Percentiles rank a stretch among this genome's conserved stretches.
Conservation (phyloP, 2,113 vertebrate species). For the Motacilla alba region DNA sequence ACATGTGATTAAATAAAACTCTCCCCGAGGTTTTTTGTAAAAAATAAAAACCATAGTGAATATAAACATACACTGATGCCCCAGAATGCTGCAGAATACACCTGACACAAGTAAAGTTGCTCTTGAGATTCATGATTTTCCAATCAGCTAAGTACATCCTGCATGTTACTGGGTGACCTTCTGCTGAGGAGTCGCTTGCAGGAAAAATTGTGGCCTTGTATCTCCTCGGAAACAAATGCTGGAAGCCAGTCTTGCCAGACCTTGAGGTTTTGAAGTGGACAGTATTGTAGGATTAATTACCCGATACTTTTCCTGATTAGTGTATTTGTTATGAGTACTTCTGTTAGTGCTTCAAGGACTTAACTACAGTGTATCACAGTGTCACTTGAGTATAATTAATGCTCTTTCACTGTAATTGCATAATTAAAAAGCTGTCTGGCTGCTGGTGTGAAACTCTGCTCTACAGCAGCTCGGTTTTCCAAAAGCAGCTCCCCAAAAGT, state of each 20-base stretch:
- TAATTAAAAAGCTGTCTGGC: slow-evolving; percentile 51
- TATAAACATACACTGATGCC: not conserved
- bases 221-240: slow-evolving; percentile 44
- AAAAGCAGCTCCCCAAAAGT: not conserved
- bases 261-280: slow-evolving; percentile 23
- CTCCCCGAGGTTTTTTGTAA: not conserved
- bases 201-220: slow-evolving; percentile 41
- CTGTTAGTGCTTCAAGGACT: slow-evolving; percentile 57
- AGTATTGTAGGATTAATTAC: slow-evolving; percentile 44
- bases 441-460: not conserved
- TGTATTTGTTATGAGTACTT: slow-evolving; percentile 17
- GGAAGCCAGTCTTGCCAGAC: slow-evolving; percentile 43
- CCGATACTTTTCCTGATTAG: slow-evolving; percentile 50
- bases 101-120: not conserved
- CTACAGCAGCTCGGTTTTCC: not conserved
- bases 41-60: not conserved
- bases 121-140: slow-evolving; percentile 19
- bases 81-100: not conserved
- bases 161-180: slow-evolving; percentile 28
- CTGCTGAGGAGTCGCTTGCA: not conserved
- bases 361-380: slow-evolving; percentile 24
- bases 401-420: slow-evolving; percentile 13
- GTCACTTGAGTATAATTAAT: slow-evolving; percentile 38
- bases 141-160: slow-evolving; percentile 52
- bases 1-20: not conserved